Evolutionary conservation across 1,140 invertebrate species (phyloP).

Genomic region (Lucilia sericata): DNA sequence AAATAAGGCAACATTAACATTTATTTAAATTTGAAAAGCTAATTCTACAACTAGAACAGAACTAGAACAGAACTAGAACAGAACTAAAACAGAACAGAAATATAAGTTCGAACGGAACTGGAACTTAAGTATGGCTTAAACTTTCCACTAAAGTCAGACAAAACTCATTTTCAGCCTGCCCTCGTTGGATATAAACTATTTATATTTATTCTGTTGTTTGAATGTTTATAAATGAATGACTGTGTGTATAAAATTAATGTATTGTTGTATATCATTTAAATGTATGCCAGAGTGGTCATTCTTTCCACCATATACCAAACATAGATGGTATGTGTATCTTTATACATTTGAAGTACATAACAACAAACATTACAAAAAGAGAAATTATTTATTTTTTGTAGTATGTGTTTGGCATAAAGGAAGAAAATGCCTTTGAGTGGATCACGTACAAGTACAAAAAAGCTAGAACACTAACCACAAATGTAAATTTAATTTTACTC

Average conservation of each 20-base stretch:
- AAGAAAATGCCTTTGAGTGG: constrained; percentile 22
- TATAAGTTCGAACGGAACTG: too few species aligned
- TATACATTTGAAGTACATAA: not conserved
- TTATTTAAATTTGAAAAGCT: too few species aligned
- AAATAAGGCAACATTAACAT: too few species aligned
- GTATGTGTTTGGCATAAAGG: not conserved
- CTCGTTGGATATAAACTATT: not conserved
- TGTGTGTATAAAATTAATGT: constrained; percentile 1
- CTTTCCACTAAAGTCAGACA: too few species aligned
- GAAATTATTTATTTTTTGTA: not conserved
- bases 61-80: too few species aligned
- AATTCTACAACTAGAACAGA: too few species aligned
- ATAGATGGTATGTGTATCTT: too few species aligned
- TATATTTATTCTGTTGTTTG: not conserved
- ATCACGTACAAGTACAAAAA: not conserved
- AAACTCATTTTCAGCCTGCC: too few species aligned
- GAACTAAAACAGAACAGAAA: too few species aligned
- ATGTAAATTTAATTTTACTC: constrained; percentile 17
- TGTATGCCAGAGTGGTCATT: not conserved
- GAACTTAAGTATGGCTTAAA: too few species aligned
- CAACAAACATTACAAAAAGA: not conserved
- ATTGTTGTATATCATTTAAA: not conserved
- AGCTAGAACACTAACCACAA: constrained; percentile 6
- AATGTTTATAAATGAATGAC: not conserved
- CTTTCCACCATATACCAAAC: too few species aligned